Evolutionary conservation across 2,113 vertebrate genomes (phyloP).

Genomic region (Tonatia bakeri): DNA sequence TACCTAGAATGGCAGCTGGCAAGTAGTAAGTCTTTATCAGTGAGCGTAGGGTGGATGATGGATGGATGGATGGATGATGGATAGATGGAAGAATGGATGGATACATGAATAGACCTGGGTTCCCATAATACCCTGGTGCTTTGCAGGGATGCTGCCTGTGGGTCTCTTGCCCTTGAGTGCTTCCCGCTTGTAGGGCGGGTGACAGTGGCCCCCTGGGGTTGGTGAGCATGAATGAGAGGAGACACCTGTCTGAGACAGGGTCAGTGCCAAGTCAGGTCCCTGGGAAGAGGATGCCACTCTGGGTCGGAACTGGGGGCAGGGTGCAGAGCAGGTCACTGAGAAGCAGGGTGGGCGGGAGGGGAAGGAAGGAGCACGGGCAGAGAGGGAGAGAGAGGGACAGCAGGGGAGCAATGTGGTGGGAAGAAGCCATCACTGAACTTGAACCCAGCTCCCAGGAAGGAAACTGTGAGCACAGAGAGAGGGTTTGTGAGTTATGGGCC

Average conservation of each 20-base stretch:
- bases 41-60: background rate
- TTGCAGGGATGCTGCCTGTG: background rate
- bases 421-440: accelerated
- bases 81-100: too few species aligned
- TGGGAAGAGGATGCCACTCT: background rate
- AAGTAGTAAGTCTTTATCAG: background rate
- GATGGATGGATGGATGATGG: too few species aligned
- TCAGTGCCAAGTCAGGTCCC: accelerated
- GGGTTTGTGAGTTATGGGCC: background rate
- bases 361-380: background rate
- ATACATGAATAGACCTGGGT: too few species aligned
- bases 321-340: background rate
- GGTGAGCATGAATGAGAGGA: background rate
- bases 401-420: accelerated
- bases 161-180: background rate
- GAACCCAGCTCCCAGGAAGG: background rate
- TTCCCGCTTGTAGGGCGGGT: background rate
- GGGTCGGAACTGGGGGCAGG: background rate
- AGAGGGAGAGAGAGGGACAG: background rate
- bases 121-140: background rate
- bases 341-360: accelerated
- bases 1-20: background rate
- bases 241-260: accelerated
- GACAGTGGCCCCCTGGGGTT: background rate
- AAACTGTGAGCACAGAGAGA: background rate